These are phyloP conservation scores for Syrphus vitripennis DNA, from an alignment of 2,888 invertebrate genomes.

Conservation along the genomic window DNA sequence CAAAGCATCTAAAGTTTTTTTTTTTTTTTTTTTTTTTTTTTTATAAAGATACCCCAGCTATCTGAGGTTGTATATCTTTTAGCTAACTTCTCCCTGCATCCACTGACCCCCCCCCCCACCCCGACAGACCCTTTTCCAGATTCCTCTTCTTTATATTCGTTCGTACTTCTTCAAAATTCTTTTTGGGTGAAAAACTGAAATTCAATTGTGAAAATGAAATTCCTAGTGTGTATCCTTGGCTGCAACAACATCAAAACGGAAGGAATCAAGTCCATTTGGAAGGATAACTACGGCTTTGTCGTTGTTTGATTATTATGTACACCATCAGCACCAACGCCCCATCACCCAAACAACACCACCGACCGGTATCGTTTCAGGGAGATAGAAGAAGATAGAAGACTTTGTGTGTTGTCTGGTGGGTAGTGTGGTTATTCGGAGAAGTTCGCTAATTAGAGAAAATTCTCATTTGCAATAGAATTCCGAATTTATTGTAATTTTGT, in stretches of 20 bases:
- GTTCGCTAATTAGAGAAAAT: constrained; percentile 70
- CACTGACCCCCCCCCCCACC: background rate
- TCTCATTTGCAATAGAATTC: constrained; percentile 70
- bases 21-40: too few species aligned
- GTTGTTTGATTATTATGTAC: constrained; percentile 53
- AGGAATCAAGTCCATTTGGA: constrained; percentile 64
- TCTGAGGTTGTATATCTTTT: constrained; percentile 28
- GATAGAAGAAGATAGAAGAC: background rate
- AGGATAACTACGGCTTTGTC: constrained; percentile 57
- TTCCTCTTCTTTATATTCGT: background rate
- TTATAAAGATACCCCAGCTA: too few species aligned
- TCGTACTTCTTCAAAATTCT: background rate
- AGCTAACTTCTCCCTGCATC: background rate
- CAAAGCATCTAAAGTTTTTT: constrained; percentile 40
- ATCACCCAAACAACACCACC: too few species aligned
- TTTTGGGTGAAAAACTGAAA: constrained; percentile 23
- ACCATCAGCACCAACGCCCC: background rate
- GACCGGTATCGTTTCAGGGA: background rate
- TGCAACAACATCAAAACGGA: constrained; percentile 46
- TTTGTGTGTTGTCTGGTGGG: constrained; percentile 4
- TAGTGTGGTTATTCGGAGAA: constrained; percentile 26
- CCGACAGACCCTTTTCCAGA: background rate
- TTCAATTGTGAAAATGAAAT: constrained; percentile 54
- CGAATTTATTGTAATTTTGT: constrained; percentile 70
- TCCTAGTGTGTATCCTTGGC: constrained; percentile 45